A percentile compares a stretch with the other conserved stretches of the same genome.
Evolutionary conservation across 2,113 vertebrate genomes (phyloP).

Genomic region (Elachura formosa): DNA sequence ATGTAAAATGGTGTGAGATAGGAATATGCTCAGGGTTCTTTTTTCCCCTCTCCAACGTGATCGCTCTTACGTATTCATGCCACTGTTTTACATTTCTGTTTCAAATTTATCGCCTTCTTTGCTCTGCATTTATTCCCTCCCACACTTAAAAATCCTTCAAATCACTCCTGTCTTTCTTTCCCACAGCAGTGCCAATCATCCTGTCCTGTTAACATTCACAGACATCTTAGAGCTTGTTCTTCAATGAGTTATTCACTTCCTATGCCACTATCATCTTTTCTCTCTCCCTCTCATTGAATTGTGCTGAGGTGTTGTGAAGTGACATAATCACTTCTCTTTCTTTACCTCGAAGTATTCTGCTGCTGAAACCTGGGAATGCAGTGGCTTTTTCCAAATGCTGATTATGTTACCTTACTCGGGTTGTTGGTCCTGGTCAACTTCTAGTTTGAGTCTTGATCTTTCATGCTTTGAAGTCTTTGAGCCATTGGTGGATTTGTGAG

Average conservation of each 20-base stretch:
- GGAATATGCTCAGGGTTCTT: neutral
- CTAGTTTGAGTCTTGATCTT: neutral
- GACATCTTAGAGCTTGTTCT: neutral
- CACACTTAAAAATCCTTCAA: neutral
- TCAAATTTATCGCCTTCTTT: neutral
- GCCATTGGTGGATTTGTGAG: neutral
- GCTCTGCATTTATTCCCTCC: neutral
- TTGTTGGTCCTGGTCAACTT: neutral
- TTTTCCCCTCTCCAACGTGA: neutral
- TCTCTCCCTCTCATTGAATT: neutral
- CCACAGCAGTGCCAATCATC: neutral
- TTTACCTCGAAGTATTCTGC: neutral
- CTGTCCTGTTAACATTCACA: neutral
- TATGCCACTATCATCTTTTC: neutral
- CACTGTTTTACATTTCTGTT: neutral
- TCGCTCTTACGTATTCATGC: neutral
- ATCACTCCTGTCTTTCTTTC: neutral
- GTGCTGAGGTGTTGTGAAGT: neutral
- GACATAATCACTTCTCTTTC: neutral
- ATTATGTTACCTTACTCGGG: rapidly evolving
- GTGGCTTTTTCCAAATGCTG: neutral
- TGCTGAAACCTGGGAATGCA: neutral
- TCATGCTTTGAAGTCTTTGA: neutral
- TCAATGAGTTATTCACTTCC: neutral
- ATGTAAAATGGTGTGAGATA: neutral